A percentile compares a stretch with the other conserved stretches of the same genome.
Conservation (phyloP, 2,888 invertebrate genomes). For the Polietes domitor region DNA sequence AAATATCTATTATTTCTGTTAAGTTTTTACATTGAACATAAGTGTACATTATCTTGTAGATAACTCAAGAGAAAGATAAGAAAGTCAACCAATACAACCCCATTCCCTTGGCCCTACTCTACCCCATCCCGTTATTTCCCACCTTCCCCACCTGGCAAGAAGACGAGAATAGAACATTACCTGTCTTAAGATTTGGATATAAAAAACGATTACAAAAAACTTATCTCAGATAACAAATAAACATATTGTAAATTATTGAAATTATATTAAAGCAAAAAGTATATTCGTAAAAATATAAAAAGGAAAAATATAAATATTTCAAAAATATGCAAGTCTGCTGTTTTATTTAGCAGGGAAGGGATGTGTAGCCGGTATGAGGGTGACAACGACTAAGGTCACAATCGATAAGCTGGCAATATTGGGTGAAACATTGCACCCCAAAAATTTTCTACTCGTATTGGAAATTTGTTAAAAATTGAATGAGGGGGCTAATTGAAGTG, state of each 20-base stretch:
- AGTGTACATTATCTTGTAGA: slow-evolving; percentile 61
- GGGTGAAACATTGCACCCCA: no score
- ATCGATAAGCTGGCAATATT: no score
- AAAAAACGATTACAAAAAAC: slow-evolving; percentile 50
- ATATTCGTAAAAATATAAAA: slow-evolving; percentile 65
- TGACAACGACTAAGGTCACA: no score
- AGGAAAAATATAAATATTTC: slow-evolving; percentile 49
- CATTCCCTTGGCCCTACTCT: no score
- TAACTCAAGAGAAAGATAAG: slow-evolving; percentile 45
- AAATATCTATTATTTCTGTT: slow-evolving; percentile 4
- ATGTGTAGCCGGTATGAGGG: no score
- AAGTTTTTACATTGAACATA: slow-evolving; percentile 6
- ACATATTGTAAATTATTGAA: slow-evolving; percentile 69
- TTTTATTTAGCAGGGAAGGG: slow-evolving; percentile 25
- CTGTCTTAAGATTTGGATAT: slow-evolving; percentile 49
- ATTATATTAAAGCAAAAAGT: slow-evolving; percentile 68
- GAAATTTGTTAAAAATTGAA: no score
- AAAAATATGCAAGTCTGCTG: slow-evolving; percentile 4
- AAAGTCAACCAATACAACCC: background rate
- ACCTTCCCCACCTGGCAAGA: background rate
- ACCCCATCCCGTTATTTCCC: background rate
- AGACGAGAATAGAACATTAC: slow-evolving; percentile 44
- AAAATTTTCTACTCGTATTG: no score
- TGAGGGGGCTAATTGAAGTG: no score
- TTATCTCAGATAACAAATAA: slow-evolving; percentile 63